Percentiles rank a stretch among this genome's conserved stretches.
Evolutionary conservation across 64 coral and sea anemone species (phyloP).

Genomic region (Stylophora pistillata): DNA sequence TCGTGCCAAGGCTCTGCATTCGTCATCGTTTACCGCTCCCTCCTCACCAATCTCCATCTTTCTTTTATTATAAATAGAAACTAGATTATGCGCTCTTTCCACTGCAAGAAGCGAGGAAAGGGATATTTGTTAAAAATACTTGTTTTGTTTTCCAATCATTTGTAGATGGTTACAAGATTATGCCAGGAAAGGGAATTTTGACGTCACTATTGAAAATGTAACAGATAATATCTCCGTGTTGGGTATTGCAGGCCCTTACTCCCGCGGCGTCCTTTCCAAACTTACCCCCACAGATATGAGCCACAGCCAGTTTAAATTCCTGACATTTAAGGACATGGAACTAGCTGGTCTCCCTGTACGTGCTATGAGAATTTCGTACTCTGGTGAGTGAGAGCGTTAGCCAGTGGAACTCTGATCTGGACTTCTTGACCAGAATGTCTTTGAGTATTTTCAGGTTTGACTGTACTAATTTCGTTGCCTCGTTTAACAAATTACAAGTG

Average conservation of each 20-base stretch:
- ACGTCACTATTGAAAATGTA: conserved; percentile 81
- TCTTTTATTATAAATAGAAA: too few relatives aligned
- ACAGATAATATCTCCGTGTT: conserved; percentile 80
- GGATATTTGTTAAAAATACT: too few relatives aligned
- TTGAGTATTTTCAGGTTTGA: too few relatives aligned
- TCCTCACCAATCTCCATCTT: too few relatives aligned
- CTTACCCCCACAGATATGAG: conserved; percentile 81
- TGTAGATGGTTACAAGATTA: conserved; percentile 82
- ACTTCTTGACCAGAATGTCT: neutral
- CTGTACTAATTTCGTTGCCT: too few relatives aligned
- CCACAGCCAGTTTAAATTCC: conserved; percentile 79
- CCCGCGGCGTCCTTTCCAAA: conserved; percentile 81
- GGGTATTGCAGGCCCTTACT: conserved; percentile 76
- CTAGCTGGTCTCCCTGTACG: conserved; percentile 80
- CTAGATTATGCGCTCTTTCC: too few relatives aligned
- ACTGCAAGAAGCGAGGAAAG: too few relatives aligned
- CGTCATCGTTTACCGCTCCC: too few relatives aligned
- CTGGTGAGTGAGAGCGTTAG: conserved; percentile 50
- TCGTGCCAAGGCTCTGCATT: too few relatives aligned
- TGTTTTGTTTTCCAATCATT: neutral
- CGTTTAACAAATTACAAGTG: too few relatives aligned
- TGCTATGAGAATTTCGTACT: conserved; percentile 92
- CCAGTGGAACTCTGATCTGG: too few relatives aligned
- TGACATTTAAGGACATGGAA: conserved; percentile 83
- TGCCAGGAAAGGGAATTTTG: conserved; percentile 69